A percentile compares a stretch with the other conserved stretches of the same genome.
These are phyloP conservation scores for Prionace glauca DNA, from an alignment of 2,797 vertebrate species.

Conservation along the genomic window DNA sequence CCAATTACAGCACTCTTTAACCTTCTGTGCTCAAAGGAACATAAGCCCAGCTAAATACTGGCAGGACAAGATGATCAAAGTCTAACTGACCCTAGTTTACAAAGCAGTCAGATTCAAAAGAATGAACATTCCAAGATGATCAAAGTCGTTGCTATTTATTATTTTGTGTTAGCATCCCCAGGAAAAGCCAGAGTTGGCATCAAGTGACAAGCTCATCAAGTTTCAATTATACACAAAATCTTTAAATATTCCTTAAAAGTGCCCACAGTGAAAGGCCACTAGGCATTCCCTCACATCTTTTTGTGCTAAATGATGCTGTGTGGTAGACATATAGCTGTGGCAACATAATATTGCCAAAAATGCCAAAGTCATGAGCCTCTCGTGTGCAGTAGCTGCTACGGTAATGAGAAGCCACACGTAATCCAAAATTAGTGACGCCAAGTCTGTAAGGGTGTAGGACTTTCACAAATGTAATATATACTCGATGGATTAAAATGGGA, in stretches of 20 bases:
- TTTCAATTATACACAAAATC: background rate
- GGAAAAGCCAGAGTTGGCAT: slow-evolving; percentile 17
- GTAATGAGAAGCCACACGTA: background rate
- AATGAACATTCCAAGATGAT: background rate
- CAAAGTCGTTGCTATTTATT: background rate
- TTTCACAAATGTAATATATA: background rate
- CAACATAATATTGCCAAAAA: background rate
- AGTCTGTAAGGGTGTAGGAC: background rate
- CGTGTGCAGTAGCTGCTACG: background rate
- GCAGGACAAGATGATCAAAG: background rate
- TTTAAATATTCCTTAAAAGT: background rate
- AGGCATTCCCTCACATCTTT: slow-evolving; percentile 3
- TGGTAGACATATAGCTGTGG: background rate
- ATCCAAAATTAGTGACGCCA: background rate
- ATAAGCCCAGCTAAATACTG: background rate
- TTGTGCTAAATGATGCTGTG: background rate
- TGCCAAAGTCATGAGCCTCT: background rate
- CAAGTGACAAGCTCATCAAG: background rate
- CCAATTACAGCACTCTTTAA: background rate
- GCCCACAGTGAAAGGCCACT: background rate
- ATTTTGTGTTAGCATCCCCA: background rate
- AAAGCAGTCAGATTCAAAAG: no score
- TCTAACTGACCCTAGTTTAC: background rate
- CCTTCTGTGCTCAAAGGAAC: background rate
- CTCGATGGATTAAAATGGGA: background rate